Percentiles rank a stretch among this genome's conserved stretches.
Conservation (phyloP, 2,797 vertebrate genomes). For the Chelon labrosus region DNA sequence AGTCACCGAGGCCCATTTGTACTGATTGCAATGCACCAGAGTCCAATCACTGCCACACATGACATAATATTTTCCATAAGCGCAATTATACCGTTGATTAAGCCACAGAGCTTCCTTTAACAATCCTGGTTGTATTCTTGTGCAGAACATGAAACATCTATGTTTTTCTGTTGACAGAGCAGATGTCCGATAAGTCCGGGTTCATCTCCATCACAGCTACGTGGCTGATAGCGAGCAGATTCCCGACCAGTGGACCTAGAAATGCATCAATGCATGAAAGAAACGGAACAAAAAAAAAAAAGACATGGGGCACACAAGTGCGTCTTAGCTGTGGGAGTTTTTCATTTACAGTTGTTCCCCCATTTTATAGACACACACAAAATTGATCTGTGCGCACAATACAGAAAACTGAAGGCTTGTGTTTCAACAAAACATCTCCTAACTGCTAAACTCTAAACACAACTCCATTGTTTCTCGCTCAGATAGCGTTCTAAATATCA, state of each 20-base stretch:
- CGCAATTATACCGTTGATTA: slow-evolving; percentile 74
- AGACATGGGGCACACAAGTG: not conserved
- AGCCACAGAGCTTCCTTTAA: slow-evolving; percentile 48
- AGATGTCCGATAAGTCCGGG: slow-evolving; percentile 34
- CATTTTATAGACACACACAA: too few species aligned
- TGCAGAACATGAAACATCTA: slow-evolving; percentile 39
- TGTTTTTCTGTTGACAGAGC: slow-evolving; percentile 51
- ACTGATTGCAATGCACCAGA: slow-evolving; percentile 71
- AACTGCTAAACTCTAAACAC: too few species aligned
- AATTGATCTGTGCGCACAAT: too few species aligned
- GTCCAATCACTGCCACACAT: slow-evolving; percentile 60
- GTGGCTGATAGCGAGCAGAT: slow-evolving; percentile 8
- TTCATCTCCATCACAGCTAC: slow-evolving; percentile 36
- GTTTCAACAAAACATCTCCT: too few species aligned
- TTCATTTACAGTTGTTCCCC: not conserved
- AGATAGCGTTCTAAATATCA: too few species aligned
- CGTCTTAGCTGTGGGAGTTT: not conserved
- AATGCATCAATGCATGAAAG: slow-evolving; percentile 11
- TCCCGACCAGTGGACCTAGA: slow-evolving; percentile 19
- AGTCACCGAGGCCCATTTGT: slow-evolving; percentile 49
- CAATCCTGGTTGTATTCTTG: slow-evolving; percentile 49
- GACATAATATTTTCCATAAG: slow-evolving; percentile 70
- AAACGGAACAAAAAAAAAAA: not conserved
- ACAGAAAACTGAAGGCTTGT: too few species aligned
- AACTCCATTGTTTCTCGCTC: too few species aligned